Conservation (phyloP, 2,113 vertebrate species). For the Coregonus clupeaformis region DNA sequence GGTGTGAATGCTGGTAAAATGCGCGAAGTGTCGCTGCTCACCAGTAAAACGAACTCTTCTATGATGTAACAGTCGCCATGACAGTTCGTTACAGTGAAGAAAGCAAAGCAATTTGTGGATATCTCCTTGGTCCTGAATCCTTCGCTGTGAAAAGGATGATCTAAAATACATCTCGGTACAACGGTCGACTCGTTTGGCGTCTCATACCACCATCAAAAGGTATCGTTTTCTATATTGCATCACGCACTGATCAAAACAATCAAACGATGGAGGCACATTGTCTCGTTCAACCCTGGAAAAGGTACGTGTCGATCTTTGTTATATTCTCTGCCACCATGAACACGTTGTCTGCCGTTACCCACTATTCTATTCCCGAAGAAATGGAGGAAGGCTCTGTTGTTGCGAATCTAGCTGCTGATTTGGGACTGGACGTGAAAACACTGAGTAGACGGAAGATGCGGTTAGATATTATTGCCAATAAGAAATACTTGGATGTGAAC, state of each 20-base stretch:
- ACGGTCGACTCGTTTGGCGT: too few species aligned
- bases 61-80: slow-evolving; percentile 1
- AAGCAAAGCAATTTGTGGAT: too few species aligned
- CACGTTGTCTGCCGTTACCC: background rate
- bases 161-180: too few species aligned
- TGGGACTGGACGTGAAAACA: slow-evolving; percentile 58
- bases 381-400: slow-evolving; percentile 67
- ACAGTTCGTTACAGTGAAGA: background rate
- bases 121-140: background rate
- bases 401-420: slow-evolving; percentile 68
- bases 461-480: slow-evolving; percentile 20
- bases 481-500: slow-evolving; percentile 66
- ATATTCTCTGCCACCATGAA: background rate
- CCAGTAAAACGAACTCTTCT: background rate
- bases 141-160: background rate
- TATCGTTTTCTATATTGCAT: too few species aligned
- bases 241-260: background rate
- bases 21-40: slow-evolving; percentile 27
- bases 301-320: slow-evolving; percentile 12
- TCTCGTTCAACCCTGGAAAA: background rate
- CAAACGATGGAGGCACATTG: background rate
- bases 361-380: slow-evolving; percentile 67
- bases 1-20: background rate
- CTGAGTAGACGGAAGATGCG: slow-evolving; percentile 44
- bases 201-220: too few species aligned